Evolutionary conservation across 2,888 invertebrate species (phyloP).

Genomic region (Craniophora ligustri): DNA sequence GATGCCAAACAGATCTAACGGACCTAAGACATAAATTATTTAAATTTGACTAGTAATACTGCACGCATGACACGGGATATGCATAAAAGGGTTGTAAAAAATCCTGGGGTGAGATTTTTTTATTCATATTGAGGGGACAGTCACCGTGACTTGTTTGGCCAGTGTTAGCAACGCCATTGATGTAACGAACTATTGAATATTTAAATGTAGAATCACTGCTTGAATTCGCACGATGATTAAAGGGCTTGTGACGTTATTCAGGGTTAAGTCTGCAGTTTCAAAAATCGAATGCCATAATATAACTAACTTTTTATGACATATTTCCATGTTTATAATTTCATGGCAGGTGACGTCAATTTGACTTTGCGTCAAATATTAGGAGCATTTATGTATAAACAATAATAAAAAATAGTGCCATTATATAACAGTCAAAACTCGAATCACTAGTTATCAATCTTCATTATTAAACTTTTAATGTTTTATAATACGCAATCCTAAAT

Average conservation of each 20-base stretch:
- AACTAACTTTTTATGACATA: too few species aligned
- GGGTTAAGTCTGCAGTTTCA: conserved; percentile 17
- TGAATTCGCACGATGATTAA: conserved; percentile 79
- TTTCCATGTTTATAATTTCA: too few species aligned
- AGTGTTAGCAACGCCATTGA: conserved; percentile 75
- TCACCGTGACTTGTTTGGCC: conserved; percentile 69
- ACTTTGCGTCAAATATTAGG: too few species aligned
- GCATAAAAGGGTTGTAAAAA: conserved; percentile 87
- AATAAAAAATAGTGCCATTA: too few species aligned
- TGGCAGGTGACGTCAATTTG: too few species aligned
- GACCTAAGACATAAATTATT: conserved; percentile 85
- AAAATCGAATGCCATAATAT: conserved; percentile 6
- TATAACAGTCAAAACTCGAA: too few species aligned
- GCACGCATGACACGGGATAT: conserved; percentile 85
- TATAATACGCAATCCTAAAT: conserved; percentile 18
- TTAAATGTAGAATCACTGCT: conserved; percentile 60
- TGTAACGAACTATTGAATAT: conserved; percentile 78
- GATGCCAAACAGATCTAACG: conserved; percentile 80
- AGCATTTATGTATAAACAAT: too few species aligned
- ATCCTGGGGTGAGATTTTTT: conserved; percentile 81
- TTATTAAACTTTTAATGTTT: too few species aligned
- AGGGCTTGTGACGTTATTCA: conserved; percentile 32
- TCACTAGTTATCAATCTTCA: too few species aligned
- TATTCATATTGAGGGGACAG: conserved; percentile 69
- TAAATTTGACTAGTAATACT: conserved; percentile 87